Evolutionary conservation across 2,113 vertebrate species (phyloP).

Genomic region (Ictalurus furcatus): DNA sequence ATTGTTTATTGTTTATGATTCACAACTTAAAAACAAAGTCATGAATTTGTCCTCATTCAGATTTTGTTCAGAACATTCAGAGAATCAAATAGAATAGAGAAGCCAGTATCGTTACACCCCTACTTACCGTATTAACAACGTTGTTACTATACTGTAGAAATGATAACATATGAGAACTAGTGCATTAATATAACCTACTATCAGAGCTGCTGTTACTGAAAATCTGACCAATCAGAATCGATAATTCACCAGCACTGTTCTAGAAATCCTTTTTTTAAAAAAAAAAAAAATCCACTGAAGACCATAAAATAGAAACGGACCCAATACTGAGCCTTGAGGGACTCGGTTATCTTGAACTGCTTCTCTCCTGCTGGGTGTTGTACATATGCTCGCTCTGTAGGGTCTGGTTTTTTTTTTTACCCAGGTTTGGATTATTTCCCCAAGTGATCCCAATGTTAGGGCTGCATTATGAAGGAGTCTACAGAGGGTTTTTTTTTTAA

Average conservation of each 20-base stretch:
- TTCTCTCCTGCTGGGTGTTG: not conserved
- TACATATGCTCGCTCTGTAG: not conserved
- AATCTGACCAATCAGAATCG: not conserved
- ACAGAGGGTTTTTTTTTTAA: not conserved
- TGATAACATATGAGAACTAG: not conserved
- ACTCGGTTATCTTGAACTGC: not conserved
- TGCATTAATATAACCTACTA: not conserved
- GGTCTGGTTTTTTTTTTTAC: not conserved
- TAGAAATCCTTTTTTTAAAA: no score
- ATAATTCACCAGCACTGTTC: not conserved
- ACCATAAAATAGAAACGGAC: not conserved
- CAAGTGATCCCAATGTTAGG: not conserved
- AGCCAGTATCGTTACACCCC: not conserved
- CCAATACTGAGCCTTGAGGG: not conserved
- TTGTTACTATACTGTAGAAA: not conserved
- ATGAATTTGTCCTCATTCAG: not conserved
- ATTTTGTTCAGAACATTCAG: not conserved
- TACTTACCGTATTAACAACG: not conserved
- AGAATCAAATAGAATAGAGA: no score
- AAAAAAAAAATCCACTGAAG: not conserved
- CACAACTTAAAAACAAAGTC: no score
- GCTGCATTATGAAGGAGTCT: not conserved
- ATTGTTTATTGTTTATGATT: no score
- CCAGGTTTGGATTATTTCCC: not conserved
- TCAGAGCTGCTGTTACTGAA: not conserved